Conservation (phyloP, 2,888 invertebrate species). For the Empis livida region DNA sequence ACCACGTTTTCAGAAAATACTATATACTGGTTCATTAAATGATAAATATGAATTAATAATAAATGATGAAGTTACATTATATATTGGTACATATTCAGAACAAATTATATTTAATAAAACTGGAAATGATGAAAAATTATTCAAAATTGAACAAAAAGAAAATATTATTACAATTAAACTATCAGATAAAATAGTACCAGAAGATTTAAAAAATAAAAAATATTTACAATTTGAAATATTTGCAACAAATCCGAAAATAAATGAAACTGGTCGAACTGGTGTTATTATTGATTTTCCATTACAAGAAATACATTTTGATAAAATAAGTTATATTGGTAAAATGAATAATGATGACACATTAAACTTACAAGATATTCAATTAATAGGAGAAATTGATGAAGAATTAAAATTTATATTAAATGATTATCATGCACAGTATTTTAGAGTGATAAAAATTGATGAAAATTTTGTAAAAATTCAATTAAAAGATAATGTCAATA, state of each 20-base stretch:
- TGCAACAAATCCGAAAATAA: conserved; percentile 12
- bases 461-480: background rate
- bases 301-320: background rate
- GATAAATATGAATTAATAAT: conserved; percentile 8
- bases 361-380: background rate
- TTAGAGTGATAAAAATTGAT: background rate
- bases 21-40: conserved; percentile 8
- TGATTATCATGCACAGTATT: background rate
- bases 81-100: conserved; percentile 11
- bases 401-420: conserved; percentile 3
- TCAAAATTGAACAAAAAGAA: conserved; percentile 8
- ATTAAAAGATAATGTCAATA: background rate
- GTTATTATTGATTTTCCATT: conserved; percentile 12
- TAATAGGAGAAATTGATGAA: conserved; percentile 1
- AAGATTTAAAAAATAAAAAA: conserved; percentile 10
- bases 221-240: conserved; percentile 12
- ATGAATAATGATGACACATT: conserved; percentile 1
- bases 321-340: conserved; percentile 3
- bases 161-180: conserved; percentile 12
- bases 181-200: conserved; percentile 1
- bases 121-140: conserved; percentile 10
- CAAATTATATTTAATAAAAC: conserved; percentile 13
- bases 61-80: conserved; percentile 9
- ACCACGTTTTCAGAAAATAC: conserved; percentile 12
- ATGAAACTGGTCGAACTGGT: conserved; percentile 10